These are phyloP conservation scores for Drosophila borealis DNA, from an alignment of 2,888 invertebrate genomes.

Conservation along the genomic window DNA sequence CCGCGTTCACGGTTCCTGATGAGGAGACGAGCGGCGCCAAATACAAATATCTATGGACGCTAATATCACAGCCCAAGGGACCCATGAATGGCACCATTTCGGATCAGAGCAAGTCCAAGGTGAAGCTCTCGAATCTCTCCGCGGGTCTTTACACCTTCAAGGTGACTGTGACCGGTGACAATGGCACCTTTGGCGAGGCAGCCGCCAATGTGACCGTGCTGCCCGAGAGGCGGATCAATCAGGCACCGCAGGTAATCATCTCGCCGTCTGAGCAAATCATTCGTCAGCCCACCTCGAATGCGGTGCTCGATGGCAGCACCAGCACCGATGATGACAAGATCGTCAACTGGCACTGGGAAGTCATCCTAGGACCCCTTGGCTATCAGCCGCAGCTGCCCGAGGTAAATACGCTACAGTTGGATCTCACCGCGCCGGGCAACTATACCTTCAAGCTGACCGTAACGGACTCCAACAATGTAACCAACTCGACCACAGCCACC, in stretches of 20 bases:
- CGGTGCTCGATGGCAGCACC: conserved; percentile 94
- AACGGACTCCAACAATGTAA: conserved; percentile 94
- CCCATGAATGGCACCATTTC: conserved; percentile 91
- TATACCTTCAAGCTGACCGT: conserved; percentile 96
- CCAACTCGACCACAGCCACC: conserved; percentile 94
- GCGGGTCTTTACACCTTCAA: conserved; percentile 96
- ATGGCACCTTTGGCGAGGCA: conserved; percentile 91
- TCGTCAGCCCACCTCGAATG: conserved; percentile 94
- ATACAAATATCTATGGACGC: conserved; percentile 95
- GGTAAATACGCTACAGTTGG: conserved; percentile 92
- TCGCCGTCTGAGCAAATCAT: conserved; percentile 94
- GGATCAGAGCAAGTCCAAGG: conserved; percentile 92
- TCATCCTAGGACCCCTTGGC: conserved; percentile 94
- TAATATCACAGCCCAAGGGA: conserved; percentile 93
- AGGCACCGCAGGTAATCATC: conserved; percentile 93
- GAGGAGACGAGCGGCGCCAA: conserved; percentile 89
- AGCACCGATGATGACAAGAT: conserved; percentile 94
- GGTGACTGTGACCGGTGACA: conserved; percentile 91
- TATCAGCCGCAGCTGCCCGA: conserved; percentile 93
- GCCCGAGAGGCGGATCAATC: conserved; percentile 93
- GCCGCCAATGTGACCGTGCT: conserved; percentile 95
- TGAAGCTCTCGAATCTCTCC: conserved; percentile 92
- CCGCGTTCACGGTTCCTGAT: conserved; percentile 92
- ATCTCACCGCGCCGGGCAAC: conserved; percentile 94
- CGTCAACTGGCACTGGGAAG: conserved; percentile 96